Evolutionary conservation across 2,888 invertebrate species (phyloP), one percentile per base, ranked within the genome.

Genomic region (Adela reaumurella): DNA sequence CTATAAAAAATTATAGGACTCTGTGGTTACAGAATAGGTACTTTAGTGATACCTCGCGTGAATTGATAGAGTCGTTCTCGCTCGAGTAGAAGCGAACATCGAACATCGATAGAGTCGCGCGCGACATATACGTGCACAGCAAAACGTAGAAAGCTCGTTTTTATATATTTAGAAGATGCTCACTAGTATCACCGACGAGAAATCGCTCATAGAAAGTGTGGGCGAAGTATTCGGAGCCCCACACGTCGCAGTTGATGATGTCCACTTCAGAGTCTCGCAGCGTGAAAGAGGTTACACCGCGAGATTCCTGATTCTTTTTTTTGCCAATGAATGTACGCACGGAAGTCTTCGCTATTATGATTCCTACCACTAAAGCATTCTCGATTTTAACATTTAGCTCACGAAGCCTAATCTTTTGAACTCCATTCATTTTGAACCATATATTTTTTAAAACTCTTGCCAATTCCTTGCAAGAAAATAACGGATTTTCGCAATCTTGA

Each of bases 221-320:
- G 17, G 90, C 74, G 58, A 78, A 84, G 54, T 83, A 83, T 50
- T 81, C 79, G 3, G 82, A 76, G 2, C 90, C 90, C 92, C 92
- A 92, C 53, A 84, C 86, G 52, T 87, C 87, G 16, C 86, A 86
- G 62, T 92, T 91, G 45, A 90, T 87, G 4, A 87, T 85, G 62
- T 89, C 86, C 1, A 81, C 64, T 17, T 82, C 74, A 0, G 90
- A 87, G 69, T 92, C 92, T 53, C 91, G 80, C 19, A 92, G 54
- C 0, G 90, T 91, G 54, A 90, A 89, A 49, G 84, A 86, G 71
- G 88, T 88, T 1, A 92, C 90, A n/a, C 84, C 88, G 55, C 85
- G 81, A 24, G 71, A 68, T 49, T 81, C 81, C 18, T 72, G 73
- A 55, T 68, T 77, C 62, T 80, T 77, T 60, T 77, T 81, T 57